Evolutionary conservation across 2,888 invertebrate species (phyloP).

Genomic region (Horisme vitalbata): DNA sequence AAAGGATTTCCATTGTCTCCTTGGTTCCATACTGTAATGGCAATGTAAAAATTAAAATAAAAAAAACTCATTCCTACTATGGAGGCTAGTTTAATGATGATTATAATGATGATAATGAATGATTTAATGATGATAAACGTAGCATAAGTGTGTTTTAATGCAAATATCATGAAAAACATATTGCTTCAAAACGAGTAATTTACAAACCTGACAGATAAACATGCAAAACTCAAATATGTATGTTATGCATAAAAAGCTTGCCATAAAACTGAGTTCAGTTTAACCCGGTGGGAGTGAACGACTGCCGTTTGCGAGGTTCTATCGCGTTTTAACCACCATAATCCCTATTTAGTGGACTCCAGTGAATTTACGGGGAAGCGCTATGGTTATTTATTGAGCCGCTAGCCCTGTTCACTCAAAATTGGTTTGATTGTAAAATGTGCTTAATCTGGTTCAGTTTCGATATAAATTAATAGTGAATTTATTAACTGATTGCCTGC

Average conservation of each 20-base stretch:
- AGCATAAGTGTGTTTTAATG: background rate
- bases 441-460: no score
- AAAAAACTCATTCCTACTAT: no score
- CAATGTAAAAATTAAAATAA: no score
- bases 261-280: constrained; percentile 21
- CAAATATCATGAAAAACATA: constrained; percentile 3
- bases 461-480: no score
- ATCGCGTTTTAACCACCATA: constrained; percentile 29
- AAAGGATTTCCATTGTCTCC: no score
- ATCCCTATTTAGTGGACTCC: constrained; percentile 34
- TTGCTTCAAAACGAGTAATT: constrained; percentile 2
- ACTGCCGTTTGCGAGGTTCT: constrained; percentile 19
- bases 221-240: constrained; percentile 17
- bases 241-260: constrained; percentile 19
- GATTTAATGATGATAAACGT: no score
- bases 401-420: background rate
- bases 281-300: constrained; percentile 22
- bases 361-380: constrained; percentile 30
- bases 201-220: constrained; percentile 9
- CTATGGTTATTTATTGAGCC: constrained; percentile 29
- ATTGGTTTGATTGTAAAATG: background rate
- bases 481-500: no score
- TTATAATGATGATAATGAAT: no score
- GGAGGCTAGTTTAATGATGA: no score
- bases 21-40: no score